Evolutionary conservation across 2,888 invertebrate genomes (phyloP).

Genomic region (Mantis religiosa): DNA sequence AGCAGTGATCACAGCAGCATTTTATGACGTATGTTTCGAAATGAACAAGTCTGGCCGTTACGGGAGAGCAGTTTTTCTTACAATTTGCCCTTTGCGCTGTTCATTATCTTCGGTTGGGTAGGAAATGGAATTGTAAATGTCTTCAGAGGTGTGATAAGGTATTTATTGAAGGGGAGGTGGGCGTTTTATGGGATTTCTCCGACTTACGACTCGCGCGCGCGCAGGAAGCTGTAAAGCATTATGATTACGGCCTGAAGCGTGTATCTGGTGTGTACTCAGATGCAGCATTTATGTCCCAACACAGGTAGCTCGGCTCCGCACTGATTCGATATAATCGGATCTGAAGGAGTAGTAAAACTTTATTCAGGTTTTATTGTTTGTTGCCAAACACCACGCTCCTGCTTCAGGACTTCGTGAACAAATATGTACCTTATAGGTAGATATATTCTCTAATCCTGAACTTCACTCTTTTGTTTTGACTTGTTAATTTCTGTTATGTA

Average conservation of each 20-base stretch:
- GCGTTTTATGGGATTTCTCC: background rate
- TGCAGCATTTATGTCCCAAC: background rate
- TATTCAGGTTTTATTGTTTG: too few relatives aligned
- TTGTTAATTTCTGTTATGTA: too few relatives aligned
- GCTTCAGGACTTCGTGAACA: too few relatives aligned
- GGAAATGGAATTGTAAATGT: background rate
- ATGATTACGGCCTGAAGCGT: background rate
- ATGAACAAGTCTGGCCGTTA: background rate
- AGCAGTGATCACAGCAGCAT: background rate
- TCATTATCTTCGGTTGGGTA: background rate
- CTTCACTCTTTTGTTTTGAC: too few relatives aligned
- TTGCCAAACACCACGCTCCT: too few relatives aligned
- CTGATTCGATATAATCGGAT: background rate
- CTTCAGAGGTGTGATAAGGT: background rate
- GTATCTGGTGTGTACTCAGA: background rate
- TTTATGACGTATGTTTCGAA: background rate
- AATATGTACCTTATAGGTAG: too few relatives aligned
- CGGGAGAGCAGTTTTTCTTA: background rate
- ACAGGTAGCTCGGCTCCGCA: background rate
- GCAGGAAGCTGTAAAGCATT: background rate
- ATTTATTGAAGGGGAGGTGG: background rate
- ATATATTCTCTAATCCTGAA: too few relatives aligned
- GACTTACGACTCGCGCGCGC: background rate
- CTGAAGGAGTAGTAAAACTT: too few relatives aligned
- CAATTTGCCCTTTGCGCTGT: background rate